These are phyloP conservation scores for Craniophora ligustri DNA, from an alignment of 2,888 invertebrate species.

Conservation along the genomic window DNA sequence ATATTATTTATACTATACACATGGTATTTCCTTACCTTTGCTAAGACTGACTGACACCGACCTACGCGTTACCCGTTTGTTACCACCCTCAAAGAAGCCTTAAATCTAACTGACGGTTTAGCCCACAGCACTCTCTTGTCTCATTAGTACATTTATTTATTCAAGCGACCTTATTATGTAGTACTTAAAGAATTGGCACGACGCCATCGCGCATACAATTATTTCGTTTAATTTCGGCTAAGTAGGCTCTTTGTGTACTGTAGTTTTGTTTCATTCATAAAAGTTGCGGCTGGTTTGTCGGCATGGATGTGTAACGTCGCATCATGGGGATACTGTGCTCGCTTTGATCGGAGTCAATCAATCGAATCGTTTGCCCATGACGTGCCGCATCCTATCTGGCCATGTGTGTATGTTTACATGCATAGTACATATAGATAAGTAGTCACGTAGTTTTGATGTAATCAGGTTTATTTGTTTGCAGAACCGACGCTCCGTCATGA, in stretches of 20 bases:
- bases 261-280: slow-evolving; percentile 49
- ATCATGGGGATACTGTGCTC: slow-evolving; percentile 2
- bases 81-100: slow-evolving; percentile 26
- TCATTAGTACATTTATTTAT: slow-evolving; percentile 44
- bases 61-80: slow-evolving; percentile 14
- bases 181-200: slow-evolving; percentile 47
- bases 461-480: slow-evolving; percentile 42
- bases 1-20: too few species aligned
- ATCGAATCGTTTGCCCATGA: slow-evolving; percentile 43
- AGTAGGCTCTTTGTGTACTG: slow-evolving; percentile 27
- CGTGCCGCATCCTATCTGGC: slow-evolving; percentile 15
- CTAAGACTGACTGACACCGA: slow-evolving; percentile 23
- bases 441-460: slow-evolving; percentile 8
- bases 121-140: slow-evolving; percentile 24
- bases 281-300: slow-evolving; percentile 6
- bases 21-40: neutral
- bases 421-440: slow-evolving; percentile 3
- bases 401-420: slow-evolving; percentile 2
- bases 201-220: slow-evolving; percentile 48
- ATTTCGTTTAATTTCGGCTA: slow-evolving; percentile 45
- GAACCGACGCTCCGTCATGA: slow-evolving; percentile 41
- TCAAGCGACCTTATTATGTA: slow-evolving; percentile 45
- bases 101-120: slow-evolving; percentile 17
- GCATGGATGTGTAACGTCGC: slow-evolving; percentile 17
- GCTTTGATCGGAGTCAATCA: slow-evolving; percentile 64